Conservation (phyloP, 2,113 vertebrate species). For the Mesocricetus auratus region DNA sequence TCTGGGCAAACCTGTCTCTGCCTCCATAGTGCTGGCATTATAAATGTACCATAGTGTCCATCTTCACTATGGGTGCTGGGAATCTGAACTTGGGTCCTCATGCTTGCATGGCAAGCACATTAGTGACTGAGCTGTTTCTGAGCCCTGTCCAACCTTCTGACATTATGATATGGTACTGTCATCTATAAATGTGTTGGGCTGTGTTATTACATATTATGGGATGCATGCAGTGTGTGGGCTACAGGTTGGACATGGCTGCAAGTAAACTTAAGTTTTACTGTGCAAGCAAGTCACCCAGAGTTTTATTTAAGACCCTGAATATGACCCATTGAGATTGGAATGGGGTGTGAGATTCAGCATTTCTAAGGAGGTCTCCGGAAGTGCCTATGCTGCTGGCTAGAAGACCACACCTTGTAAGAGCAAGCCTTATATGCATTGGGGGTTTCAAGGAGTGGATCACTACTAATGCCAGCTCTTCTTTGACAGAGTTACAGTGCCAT, state of each 20-base stretch:
- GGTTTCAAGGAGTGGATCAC: neutral
- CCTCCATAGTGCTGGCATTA: neutral
- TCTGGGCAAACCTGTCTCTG: neutral
- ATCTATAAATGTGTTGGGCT: neutral
- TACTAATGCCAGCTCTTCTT: neutral
- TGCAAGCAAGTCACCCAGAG: neutral
- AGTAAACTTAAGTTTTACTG: neutral
- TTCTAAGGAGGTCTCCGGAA: neutral
- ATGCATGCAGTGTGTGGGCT: neutral
- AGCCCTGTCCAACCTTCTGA: neutral
- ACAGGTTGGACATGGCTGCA: neutral
- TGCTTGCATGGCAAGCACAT: neutral
- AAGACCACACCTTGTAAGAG: neutral
- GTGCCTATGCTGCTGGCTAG: neutral
- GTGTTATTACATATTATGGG: neutral
- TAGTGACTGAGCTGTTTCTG: neutral
- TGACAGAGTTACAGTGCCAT: constrained; percentile 86
- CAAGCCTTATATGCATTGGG: neutral
- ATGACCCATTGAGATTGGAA: neutral
- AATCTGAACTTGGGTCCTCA: neutral
- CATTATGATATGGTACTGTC: neutral
- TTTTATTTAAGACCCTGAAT: neutral
- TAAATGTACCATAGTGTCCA: neutral
- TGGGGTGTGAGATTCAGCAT: neutral
- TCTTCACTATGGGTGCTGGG: neutral